Conservation (phyloP, 2,113 vertebrate species). For the Dunckerocampus dactyliophorus region DNA sequence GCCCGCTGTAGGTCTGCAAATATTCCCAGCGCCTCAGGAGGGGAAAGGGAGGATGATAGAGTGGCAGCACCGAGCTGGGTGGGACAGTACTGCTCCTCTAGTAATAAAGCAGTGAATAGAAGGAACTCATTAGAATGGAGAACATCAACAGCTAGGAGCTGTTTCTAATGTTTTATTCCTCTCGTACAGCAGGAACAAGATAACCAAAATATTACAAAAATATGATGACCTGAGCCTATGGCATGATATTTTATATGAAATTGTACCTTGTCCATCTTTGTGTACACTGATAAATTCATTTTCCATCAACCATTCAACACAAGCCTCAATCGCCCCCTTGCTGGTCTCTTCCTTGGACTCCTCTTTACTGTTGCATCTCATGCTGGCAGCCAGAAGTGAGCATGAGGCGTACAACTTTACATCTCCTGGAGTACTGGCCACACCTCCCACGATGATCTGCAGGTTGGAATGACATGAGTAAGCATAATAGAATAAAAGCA, state of each 20-base stretch:
- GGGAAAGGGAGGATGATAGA: slow-evolving; percentile 91
- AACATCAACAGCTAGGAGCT: neutral
- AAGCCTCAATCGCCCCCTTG: slow-evolving; percentile 80
- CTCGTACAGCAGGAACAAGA: no score
- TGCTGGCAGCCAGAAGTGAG: slow-evolving; percentile 84
- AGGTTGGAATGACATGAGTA: slow-evolving; percentile 19
- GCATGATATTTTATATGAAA: no score
- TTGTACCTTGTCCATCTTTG: slow-evolving; percentile 61
- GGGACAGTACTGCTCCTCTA: slow-evolving; percentile 81
- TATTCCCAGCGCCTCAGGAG: slow-evolving; percentile 88
- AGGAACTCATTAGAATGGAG: neutral
- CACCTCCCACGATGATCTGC: slow-evolving; percentile 90
- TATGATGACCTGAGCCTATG: no score
- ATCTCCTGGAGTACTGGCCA: slow-evolving; percentile 85
- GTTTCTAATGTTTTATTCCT: no score
- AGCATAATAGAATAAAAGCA: neutral
- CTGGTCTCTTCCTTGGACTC: slow-evolving; percentile 40
- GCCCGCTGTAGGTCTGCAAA: slow-evolving; percentile 96
- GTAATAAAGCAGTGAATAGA: neutral
- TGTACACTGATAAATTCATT: slow-evolving; percentile 90
- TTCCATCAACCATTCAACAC: slow-evolving; percentile 88
- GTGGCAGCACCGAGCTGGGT: slow-evolving; percentile 92
- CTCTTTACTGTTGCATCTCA: slow-evolving; percentile 27
- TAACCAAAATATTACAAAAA: no score
- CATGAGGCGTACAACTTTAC: slow-evolving; percentile 86